Base-by-base conservation (phyloP, 2,113 vertebrate genomes). In the Nanorana parkeri region DNA sequence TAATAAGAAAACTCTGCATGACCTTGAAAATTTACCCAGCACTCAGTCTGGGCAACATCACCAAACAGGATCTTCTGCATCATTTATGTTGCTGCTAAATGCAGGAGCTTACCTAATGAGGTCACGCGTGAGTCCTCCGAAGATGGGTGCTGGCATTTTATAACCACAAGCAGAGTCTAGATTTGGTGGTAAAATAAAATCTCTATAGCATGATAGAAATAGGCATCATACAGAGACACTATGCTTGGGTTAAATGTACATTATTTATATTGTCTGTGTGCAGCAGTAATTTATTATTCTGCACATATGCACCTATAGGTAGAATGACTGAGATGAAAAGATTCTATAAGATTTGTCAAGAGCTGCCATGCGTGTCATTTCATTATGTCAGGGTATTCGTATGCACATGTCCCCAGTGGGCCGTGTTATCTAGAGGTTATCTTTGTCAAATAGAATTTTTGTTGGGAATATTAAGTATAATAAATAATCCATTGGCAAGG, bases 1-100 rank as follows among this genome's bases (percentile, higher is more conserved):
- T 83, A 67, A 83, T 83, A 67, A 60, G 80, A 75, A 75, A 83
- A 83, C 80, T 83, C 80, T 83, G 72, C 20, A 26, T 83, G 80
- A 83, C 80, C 80, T 68, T 83, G 80, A 83, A 74, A 83, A 64
- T 83, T 76, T 83, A 21, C 66, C 47, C 52, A 55, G 17, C 32
- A 8, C n/a, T 76, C 63, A 67, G 61, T 76, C 63, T 76, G 32
- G 19, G 72, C 64, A 5, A 64, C 71, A 83, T 68, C 72, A 68
- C 80, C 58, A 66, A 75, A 67, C 63, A 51, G 80, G 51, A 83
- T 60, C 52, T 68, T 63, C 71, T 83, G 80, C 80, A 83, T 83
- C 72, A 83, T 83, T 83, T 83, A 83, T 83, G 63, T 20, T n/a
- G 55, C 55, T 68, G 63, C 80, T 83, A 75, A 76, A 83, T 76